These are phyloP conservation scores for Notothenia coriiceps DNA, from an alignment of 2,113 vertebrate genomes.

Conservation along the genomic window DNA sequence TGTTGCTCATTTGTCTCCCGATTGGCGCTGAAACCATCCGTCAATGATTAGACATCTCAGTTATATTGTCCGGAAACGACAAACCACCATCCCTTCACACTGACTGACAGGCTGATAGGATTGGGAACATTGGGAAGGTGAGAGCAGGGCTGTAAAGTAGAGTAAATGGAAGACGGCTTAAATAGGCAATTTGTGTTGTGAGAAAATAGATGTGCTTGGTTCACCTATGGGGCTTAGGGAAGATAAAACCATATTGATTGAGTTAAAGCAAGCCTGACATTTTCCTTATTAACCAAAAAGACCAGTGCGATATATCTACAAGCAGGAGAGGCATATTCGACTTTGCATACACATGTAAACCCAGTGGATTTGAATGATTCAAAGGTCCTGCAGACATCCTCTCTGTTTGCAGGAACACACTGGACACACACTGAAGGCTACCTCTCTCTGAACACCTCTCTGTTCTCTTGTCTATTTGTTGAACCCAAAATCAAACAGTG, in stretches of 20 bases:
- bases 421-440: neutral
- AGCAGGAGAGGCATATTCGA: neutral
- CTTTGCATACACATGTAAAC: neutral
- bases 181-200: conserved; percentile 29
- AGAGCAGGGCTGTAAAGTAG: conserved; percentile 2
- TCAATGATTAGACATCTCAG: conserved; percentile 46
- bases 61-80: conserved; percentile 24
- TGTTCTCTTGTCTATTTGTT: conserved; percentile 28
- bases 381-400: neutral
- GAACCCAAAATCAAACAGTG: conserved; percentile 43
- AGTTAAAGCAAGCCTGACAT: neutral
- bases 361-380: neutral
- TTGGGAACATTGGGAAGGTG: conserved; percentile 9
- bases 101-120: conserved; percentile 25
- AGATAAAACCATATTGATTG: neutral
- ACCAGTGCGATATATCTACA: neutral
- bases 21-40: conserved; percentile 5
- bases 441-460: conserved; percentile 9
- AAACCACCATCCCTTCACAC: neutral
- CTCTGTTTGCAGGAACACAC: neutral
- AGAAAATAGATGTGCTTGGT: neutral
- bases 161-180: conserved; percentile 18
- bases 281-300: neutral
- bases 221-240: neutral
- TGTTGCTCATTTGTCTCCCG: conserved; percentile 21